These are phyloP conservation scores for Gallirallus australis DNA, from an alignment of 2,797 vertebrate genomes.

Conservation along the genomic window DNA sequence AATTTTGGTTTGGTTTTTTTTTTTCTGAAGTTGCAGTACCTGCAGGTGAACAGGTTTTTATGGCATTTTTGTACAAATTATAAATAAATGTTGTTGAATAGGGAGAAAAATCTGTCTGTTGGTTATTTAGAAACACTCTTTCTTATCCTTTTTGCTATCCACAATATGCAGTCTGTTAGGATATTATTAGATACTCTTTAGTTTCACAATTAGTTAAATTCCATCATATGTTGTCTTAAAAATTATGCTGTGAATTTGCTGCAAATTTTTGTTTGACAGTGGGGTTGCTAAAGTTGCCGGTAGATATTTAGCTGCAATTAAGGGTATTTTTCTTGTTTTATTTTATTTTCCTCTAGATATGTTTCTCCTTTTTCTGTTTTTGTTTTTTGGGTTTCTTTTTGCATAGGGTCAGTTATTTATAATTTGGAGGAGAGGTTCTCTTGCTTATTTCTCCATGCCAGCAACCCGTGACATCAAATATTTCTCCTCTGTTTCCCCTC, in stretches of 20 bases:
- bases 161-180: neutral
- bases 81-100: neutral
- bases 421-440: constrained; percentile 4
- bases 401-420: neutral
- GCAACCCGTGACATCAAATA: constrained; percentile 34
- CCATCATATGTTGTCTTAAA: neutral
- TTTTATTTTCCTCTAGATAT: neutral
- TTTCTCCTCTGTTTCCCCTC: constrained; percentile 47
- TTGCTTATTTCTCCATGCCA: constrained; percentile 14
- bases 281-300: neutral
- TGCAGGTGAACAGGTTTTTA: neutral
- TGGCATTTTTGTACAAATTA: neutral
- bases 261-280: neutral
- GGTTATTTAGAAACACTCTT: neutral
- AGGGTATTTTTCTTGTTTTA: neutral
- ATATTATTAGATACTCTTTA: neutral
- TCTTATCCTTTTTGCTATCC: neutral
- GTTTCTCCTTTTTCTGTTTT: neutral
- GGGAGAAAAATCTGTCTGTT: neutral
- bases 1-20: neutral
- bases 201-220: neutral
- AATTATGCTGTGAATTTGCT: neutral
- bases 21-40: neutral
- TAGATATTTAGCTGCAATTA: neutral
- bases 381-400: constrained; percentile 11